These are phyloP conservation scores for Patiria pectinifera DNA, from an alignment of 53 echinoderm and acorn worm species.

Conservation along the genomic window DNA sequence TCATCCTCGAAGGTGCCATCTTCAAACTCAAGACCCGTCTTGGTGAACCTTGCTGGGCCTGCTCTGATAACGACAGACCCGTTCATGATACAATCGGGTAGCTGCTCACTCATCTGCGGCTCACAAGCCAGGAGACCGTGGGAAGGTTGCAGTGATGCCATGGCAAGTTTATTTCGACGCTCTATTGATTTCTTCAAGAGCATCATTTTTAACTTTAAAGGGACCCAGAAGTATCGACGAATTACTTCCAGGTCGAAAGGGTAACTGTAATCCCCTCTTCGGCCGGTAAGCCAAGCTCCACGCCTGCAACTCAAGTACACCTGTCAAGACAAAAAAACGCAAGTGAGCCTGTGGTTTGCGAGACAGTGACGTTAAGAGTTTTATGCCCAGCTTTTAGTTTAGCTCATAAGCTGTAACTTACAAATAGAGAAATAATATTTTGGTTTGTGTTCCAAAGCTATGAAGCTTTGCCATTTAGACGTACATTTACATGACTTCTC, in stretches of 20 bases:
- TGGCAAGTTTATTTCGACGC: slow-evolving; percentile 60
- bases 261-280: slow-evolving; percentile 58
- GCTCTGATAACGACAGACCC: slow-evolving; percentile 70
- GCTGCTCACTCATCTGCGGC: slow-evolving; percentile 64
- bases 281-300: slow-evolving; percentile 77
- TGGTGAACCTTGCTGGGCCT: slow-evolving; percentile 65
- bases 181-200: slow-evolving; percentile 27
- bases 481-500: background rate
- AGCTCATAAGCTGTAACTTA: no score
- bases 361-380: no score
- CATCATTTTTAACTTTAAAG: slow-evolving; percentile 9
- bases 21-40: slow-evolving; percentile 69
- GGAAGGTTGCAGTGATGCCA: background rate
- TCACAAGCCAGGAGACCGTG: slow-evolving; percentile 64
- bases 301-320: slow-evolving; percentile 77
- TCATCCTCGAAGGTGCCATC: slow-evolving; percentile 78
- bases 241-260: slow-evolving; percentile 61
- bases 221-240: slow-evolving; percentile 12
- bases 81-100: slow-evolving; percentile 63
- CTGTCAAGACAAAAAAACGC: slow-evolving; percentile 37
- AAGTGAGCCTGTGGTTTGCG: background rate
- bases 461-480: background rate
- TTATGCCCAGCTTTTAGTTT: no score
- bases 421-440: background rate
- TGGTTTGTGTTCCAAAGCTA: no score